phyloP scores from a whole-genome alignment of 2,113 vertebrate genomes.

The Malurus alboscapulatus region DNA sequence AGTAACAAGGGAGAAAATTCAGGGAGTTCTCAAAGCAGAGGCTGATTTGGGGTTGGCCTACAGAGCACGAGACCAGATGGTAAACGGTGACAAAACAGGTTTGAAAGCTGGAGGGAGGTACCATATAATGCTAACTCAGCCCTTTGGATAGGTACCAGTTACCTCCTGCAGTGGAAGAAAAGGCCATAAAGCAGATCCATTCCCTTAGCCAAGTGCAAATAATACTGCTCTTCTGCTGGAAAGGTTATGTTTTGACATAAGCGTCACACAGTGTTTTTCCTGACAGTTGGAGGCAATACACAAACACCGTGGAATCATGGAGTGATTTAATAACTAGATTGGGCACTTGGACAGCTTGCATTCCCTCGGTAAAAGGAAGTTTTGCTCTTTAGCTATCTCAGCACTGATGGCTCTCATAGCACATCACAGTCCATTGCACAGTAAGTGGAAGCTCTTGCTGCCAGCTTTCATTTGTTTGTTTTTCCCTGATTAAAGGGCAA shows the following conservation, averaged over 20 bases:
- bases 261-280: neutral
- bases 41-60: neutral
- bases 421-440: neutral
- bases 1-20: neutral
- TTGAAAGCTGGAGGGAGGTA: neutral
- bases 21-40: neutral
- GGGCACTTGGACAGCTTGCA: neutral
- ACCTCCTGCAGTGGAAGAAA: neutral
- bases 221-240: neutral
- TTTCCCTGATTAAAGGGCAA: constrained; percentile 2
- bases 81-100: neutral
- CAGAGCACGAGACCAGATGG: neutral
- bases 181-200: neutral
- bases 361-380: neutral
- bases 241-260: neutral
- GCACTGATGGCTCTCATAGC: neutral
- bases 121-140: neutral
- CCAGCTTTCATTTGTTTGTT: neutral
- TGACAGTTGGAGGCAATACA: neutral
- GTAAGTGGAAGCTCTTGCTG: neutral
- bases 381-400: neutral
- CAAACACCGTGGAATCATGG: neutral
- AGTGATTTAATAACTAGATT: neutral
- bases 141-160: neutral
- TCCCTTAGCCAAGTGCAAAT: neutral